Evolutionary conservation across 2,113 vertebrate genomes (phyloP), one percentile per base, ranked within the genome.

Genomic region (Gulo gulo): DNA sequence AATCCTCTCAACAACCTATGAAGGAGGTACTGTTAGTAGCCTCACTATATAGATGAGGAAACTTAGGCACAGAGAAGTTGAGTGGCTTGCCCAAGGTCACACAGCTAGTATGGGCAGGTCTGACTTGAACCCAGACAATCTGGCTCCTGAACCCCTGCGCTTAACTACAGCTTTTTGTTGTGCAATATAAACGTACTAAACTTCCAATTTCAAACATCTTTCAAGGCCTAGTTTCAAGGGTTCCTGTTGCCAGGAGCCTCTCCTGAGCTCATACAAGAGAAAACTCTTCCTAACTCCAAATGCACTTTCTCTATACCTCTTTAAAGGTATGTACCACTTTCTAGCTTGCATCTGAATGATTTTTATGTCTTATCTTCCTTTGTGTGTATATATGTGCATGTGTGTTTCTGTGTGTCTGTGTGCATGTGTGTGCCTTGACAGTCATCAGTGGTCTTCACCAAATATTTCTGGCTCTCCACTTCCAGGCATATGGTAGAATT

Each of bases 381-480:
- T 50, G 26, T 39, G 24, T 57, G 14, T 34, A 16, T 69, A 50
- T 42, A 15, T 82, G 12, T 67, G 36, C 55, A 7, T 65, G 8
- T 42, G 9, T 65, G 6, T n/a, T 16, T 73, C 4, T 23, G 9
- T 13, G 36, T 69, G 59, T 61, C 59, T 61, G 20, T 6, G 20
- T 71, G 69, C 8, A 36, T 39, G 21, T 78, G 12, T 50, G 9
- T 69, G 42, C 78, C 45, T 93, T 82, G 14, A 67, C 84, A 89
- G 89, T 92, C 26, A 61, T 89, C 86, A 82, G 26, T 63, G 31
- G 16, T 57, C 81, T 63, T 94, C 29, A 36, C n/a, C 88, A 95
- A 85, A 47, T 95, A 91, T 92, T 94, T 95, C 69, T 93, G 71
- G 9, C 31, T 78, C 47, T 92, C 23, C 26, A 92, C 90, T 69